These are phyloP conservation scores for Venturia canescens DNA, from an alignment of 1,140 invertebrate genomes.

Conservation along the genomic window DNA sequence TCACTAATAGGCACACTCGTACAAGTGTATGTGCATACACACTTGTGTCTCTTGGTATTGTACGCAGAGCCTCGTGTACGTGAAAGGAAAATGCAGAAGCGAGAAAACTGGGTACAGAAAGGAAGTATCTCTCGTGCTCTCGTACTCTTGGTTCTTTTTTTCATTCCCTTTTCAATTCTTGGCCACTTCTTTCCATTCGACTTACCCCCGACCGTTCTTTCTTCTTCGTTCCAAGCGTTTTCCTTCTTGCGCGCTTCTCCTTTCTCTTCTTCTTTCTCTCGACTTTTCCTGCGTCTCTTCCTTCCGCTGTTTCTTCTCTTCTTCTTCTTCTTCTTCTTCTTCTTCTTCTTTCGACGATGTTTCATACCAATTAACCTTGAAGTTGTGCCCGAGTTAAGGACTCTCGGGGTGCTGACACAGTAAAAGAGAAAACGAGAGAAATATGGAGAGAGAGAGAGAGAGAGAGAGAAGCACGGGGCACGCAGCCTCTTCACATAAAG, in stretches of 20 bases:
- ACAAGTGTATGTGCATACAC: background rate
- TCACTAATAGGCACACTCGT: slow-evolving; percentile 10
- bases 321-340: slow-evolving; percentile 25
- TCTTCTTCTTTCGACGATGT: slow-evolving; percentile 45
- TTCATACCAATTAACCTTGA: slow-evolving; percentile 70
- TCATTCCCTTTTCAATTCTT: slow-evolving; percentile 25
- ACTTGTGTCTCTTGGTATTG: background rate
- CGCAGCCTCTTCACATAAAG: slow-evolving; percentile 57
- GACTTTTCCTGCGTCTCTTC: slow-evolving; percentile 27
- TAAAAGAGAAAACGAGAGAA: background rate
- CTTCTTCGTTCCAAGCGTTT: slow-evolving; percentile 10
- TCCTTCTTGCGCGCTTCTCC: slow-evolving; percentile 42
- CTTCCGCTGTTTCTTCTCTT: slow-evolving; percentile 32
- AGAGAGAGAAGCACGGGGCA: background rate
- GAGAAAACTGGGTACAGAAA: slow-evolving; percentile 20
- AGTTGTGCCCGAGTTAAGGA: slow-evolving; percentile 58
- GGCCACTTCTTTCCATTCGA: slow-evolving; percentile 42
- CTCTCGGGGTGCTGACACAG: slow-evolving; percentile 35
- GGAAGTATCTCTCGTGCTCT: slow-evolving; percentile 20
- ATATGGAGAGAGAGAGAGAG: background rate
- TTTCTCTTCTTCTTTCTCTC: slow-evolving; percentile 40
- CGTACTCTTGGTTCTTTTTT: slow-evolving; percentile 29
- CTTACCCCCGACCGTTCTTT: slow-evolving; percentile 29
- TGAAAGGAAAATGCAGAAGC: background rate
- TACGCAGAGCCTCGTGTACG: background rate